Base-by-base conservation (phyloP, 2,888 invertebrate species). In the Agrotis ipsilon region DNA sequence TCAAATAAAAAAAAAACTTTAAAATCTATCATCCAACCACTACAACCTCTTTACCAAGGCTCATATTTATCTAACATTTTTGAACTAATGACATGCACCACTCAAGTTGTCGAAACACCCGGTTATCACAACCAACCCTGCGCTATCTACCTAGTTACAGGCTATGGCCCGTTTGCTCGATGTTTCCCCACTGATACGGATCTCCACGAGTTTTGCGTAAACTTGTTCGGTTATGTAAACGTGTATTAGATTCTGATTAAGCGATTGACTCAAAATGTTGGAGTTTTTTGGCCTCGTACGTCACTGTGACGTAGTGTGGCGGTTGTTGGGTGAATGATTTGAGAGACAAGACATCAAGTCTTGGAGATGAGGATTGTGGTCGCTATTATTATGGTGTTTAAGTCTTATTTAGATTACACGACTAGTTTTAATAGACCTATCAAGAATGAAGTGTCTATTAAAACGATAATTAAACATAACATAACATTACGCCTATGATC, bases 201-300 rank as follows among this genome's bases (percentile, higher is more conserved):
- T 84, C 82, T 82, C 71, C 60, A 68, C 62, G 82, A 75, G 82
- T 77, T 83, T 84, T 67, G 77, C 82, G 80, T 77, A 79, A 82
- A 84, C 84, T 81, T 72, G 82, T 82, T 84, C 72, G 82, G 73
- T 84, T 84, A 80, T 78, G 81, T 79, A 74, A 82, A 78, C 73
- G 77, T 72, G 78, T 79, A 70, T 82, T 79, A 81, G 77, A 84
- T 81, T 81, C 75, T 81, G 81, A 84, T 82, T 82, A 78, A 84
- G 84, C 69, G 66, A 80, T 85, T 84, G 72, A 74, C 72, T 82
- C 78, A 75, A 75, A 81, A 72, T 75, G 73, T 63, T 54, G 46
- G 14, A 14, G 45, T 59, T 69, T 63, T 67, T 71, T 70, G 21
- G 27, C n/a, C 16, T 52, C 32, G 21, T 51, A 75, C 78, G 77